A percentile compares a stretch with the other conserved stretches of the same genome.
phyloP scores from a whole-genome alignment of 2,113 vertebrate species.

The Prochilodus magdalenae region DNA sequence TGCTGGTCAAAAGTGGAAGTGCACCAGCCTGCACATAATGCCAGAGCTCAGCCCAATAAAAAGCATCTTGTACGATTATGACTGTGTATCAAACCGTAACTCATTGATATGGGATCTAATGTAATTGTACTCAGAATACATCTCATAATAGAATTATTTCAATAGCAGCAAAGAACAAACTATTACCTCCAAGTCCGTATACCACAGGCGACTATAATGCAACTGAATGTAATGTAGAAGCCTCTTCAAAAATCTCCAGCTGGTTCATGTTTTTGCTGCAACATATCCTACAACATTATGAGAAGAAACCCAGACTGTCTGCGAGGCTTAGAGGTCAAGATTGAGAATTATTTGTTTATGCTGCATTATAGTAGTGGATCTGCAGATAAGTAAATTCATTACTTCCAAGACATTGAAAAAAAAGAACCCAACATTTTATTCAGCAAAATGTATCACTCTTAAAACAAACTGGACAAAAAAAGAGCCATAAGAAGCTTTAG shows the following conservation, averaged over 20 bases:
- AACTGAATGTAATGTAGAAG: neutral
- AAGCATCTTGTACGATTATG: neutral
- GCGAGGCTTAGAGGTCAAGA: neutral
- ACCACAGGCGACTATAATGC: neutral
- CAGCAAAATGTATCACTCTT: constrained; percentile 59
- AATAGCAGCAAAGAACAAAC: neutral
- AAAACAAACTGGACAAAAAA: constrained; percentile 55
- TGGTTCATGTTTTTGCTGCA: no score
- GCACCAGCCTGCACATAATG: neutral
- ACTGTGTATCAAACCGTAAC: neutral
- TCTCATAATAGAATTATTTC: neutral
- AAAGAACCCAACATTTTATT: constrained; percentile 62
- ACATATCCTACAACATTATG: no score
- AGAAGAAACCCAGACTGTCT: no score
- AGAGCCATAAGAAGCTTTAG: constrained; percentile 58
- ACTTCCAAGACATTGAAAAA: constrained; percentile 56
- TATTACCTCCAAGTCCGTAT: neutral
- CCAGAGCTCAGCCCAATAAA: neutral
- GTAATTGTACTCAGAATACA: neutral
- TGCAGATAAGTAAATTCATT: neutral
- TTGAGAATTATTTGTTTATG: no score
- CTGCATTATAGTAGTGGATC: neutral
- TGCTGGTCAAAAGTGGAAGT: constrained; percentile 17
- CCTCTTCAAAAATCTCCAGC: no score
- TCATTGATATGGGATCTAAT: neutral